These are phyloP conservation scores for Globia sparganii DNA, from an alignment of 2,888 invertebrate species.

Conservation along the genomic window DNA sequence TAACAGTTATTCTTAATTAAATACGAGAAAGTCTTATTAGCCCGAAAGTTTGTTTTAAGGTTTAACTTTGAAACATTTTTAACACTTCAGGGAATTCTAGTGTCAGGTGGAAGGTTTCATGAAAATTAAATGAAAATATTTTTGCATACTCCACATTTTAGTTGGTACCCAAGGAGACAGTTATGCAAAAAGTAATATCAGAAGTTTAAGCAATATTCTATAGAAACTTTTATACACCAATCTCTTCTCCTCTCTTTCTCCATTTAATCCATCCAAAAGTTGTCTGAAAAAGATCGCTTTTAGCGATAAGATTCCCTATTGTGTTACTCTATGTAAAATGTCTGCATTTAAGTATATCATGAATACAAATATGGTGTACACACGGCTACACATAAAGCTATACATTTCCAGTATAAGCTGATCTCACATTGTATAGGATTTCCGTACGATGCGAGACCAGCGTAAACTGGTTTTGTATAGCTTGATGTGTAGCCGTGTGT, in stretches of 20 bases:
- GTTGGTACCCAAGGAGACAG: neutral
- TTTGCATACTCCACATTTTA: slow-evolving; percentile 24
- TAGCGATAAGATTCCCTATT: neutral
- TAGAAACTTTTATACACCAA: neutral
- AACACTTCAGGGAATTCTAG: slow-evolving; percentile 51
- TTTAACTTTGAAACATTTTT: slow-evolving; percentile 62
- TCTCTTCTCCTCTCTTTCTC: neutral
- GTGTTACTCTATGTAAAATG: neutral
- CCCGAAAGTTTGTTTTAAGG: slow-evolving; percentile 57
- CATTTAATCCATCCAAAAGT: neutral
- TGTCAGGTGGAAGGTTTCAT: slow-evolving; percentile 45
- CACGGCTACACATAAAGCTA: too few relatives aligned
- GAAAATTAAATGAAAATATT: slow-evolving; percentile 33
- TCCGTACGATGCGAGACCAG: too few relatives aligned
- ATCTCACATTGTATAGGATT: too few relatives aligned
- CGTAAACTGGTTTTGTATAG: too few relatives aligned
- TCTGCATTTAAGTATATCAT: neutral
- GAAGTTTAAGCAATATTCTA: slow-evolving; percentile 19
- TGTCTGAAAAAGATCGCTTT: neutral
- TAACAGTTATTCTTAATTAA: slow-evolving; percentile 71
- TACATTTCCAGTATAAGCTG: too few relatives aligned
- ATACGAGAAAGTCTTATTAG: slow-evolving; percentile 66
- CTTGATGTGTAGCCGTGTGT: too few relatives aligned
- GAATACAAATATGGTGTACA: neutral
- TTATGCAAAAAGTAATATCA: slow-evolving; percentile 21